phyloP scores from a whole-genome alignment of 2,888 invertebrate genomes.

The Ceriagrion tenellum region DNA sequence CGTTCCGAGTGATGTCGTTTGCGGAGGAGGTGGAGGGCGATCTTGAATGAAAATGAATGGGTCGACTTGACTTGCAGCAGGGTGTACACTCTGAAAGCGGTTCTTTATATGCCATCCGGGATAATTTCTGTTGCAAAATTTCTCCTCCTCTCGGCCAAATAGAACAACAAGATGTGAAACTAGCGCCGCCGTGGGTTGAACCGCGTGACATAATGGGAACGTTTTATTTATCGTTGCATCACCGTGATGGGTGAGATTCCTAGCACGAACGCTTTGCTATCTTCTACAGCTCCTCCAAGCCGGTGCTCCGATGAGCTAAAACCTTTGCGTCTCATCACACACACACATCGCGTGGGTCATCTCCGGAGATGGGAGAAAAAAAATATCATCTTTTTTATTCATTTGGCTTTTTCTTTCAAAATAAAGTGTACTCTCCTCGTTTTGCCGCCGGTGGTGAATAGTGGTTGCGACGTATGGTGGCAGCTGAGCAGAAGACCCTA shows the following conservation, averaged over 20 bases:
- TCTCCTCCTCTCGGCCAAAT: not conserved
- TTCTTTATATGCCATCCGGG: not conserved
- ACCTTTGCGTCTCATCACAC: not conserved
- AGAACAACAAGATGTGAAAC: constrained; percentile 9
- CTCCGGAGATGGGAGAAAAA: not conserved
- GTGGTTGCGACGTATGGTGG: too few species aligned
- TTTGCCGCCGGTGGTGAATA: too few species aligned
- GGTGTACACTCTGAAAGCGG: not conserved
- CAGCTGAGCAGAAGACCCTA: too few species aligned
- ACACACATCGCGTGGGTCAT: not conserved
- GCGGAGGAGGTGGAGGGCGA: not conserved
- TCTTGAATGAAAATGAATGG: not conserved
- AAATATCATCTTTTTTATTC: too few species aligned
- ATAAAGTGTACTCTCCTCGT: too few species aligned
- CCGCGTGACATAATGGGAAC: not conserved
- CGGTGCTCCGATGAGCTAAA: not conserved
- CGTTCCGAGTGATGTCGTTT: not conserved
- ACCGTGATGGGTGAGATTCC: constrained; percentile 30
- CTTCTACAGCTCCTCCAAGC: not conserved
- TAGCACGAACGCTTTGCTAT: not conserved
- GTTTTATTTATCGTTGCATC: not conserved
- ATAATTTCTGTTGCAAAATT: not conserved
- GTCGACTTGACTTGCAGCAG: not conserved
- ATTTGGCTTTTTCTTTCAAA: too few species aligned
- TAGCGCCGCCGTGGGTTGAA: not conserved